A percentile compares a stretch with the other conserved stretches of the same genome.
Evolutionary conservation across 37 sponge, comb jelly and placozoan genomes (phyloP).

Genomic region (Spongilla lacustris): DNA sequence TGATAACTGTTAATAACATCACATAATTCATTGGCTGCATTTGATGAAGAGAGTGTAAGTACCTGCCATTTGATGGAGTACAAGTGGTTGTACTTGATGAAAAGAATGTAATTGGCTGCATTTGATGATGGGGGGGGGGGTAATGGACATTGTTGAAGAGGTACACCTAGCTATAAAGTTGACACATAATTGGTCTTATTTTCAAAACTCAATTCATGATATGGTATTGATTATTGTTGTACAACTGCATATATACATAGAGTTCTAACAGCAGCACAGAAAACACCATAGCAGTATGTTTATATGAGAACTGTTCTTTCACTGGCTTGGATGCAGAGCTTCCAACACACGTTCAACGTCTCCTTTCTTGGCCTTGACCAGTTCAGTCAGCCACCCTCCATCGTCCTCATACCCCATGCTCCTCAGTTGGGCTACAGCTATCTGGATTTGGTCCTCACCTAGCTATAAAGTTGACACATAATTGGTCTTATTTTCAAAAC

Average conservation of each 20-base stretch:
- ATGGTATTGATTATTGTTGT: background rate
- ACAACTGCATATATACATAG: background rate
- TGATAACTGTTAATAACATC: too few relatives aligned
- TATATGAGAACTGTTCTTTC: background rate
- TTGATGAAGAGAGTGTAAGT: too few relatives aligned
- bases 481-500: too few relatives aligned
- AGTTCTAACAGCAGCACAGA: background rate
- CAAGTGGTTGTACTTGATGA: too few relatives aligned
- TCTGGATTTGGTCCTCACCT: conserved; percentile 5
- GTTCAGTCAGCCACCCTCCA: conserved; percentile 89
- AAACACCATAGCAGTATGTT: background rate
- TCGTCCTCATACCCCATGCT: conserved; percentile 88
- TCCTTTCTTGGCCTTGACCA: conserved; percentile 78
- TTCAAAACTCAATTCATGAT: background rate
- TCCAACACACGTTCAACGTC: conserved; percentile 80
- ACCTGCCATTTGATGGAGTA: too few relatives aligned
- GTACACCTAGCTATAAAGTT: too few relatives aligned
- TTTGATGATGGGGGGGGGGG: too few relatives aligned
- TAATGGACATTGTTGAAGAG: too few relatives aligned
- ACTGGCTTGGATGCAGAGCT: conserved; percentile 55
- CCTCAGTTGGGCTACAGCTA: conserved; percentile 68
- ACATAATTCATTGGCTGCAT: too few relatives aligned
- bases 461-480: background rate
- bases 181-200: too few relatives aligned
- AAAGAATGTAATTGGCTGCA: too few relatives aligned